Evolutionary conservation across 35 echinoderm and acorn worm genomes (phyloP), one percentile per base, ranked within the genome.

Genomic region (Ptychodera flava): DNA sequence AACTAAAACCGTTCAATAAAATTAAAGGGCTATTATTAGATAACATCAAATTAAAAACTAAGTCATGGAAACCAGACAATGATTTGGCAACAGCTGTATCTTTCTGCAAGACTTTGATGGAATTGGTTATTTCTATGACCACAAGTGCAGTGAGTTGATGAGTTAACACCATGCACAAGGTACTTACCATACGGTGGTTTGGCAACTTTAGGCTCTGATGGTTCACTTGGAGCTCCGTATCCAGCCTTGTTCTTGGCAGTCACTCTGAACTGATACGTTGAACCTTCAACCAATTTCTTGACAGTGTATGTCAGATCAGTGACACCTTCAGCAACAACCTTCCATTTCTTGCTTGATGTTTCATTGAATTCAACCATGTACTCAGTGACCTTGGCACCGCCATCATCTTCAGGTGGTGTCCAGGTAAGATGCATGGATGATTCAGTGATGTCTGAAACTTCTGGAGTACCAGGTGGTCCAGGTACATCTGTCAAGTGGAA

Each of bases 231-330:
- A 16, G 32, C 33, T 36, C 82, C 37, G 1, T 1, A 31, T 15
- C 82, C 82, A 0, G 35, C 82, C 1, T 83, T 36, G 37, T 83
- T 83, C 1, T 36, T 1, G 35, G 82, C 82, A 1, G 82, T 37
- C 16, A 83, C 35, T 37, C 82, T 83, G 28, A 83, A 83, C 82
- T 83, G 33, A 31, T 83, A 83, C 30, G 82, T 36, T 1, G 82
- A 34, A 28, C 82, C 82, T 83, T 83, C 35, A 16, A 92, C 77
- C 0, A 99, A 85, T 37, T 92, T 94, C 29, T 88, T 88, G 1
- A 99, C 85, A 28, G 81, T 91, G 75, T 64, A 64, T 64, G 82
- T 83, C 33, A 83, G 82, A 35, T 36, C 82, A 37, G 82, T 83
- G 16, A 83, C 35, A 83, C 34, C 82, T 37, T 34, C 37, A 28